Evolutionary conservation across 2,113 vertebrate species (phyloP).

Genomic region (Carollia perspicillata): DNA sequence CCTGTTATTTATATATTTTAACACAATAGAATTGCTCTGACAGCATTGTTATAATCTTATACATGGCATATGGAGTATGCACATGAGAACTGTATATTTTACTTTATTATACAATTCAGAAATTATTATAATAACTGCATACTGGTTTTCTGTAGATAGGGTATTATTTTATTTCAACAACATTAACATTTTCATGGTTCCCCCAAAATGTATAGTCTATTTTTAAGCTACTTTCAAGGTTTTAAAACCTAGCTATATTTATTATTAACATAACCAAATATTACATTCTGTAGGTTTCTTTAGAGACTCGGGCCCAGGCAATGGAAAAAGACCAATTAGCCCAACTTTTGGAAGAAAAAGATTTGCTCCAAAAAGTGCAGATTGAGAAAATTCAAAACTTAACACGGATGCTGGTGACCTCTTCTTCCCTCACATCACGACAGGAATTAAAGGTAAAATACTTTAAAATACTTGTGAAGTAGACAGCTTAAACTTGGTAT

Average conservation of each 20-base stretch:
- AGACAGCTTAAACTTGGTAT: neutral
- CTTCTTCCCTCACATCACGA: conserved; percentile 80
- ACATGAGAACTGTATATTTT: conserved; percentile 33
- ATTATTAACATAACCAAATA: neutral
- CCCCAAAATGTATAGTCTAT: neutral
- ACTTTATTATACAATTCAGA: neutral
- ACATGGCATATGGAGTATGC: neutral
- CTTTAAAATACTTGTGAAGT: neutral
- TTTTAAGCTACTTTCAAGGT: neutral
- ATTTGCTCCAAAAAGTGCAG: conserved; percentile 92
- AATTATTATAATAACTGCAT: conserved; percentile 1
- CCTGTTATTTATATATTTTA: neutral
- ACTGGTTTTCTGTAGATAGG: neutral
- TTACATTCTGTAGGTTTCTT: conserved; percentile 85
- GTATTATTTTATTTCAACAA: neutral
- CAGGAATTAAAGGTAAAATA: conserved; percentile 83
- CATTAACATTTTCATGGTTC: neutral
- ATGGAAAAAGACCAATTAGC: conserved; percentile 90
- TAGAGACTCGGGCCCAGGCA: conserved; percentile 88
- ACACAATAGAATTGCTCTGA: neutral
- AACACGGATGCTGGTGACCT: conserved; percentile 91
- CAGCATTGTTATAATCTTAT: neutral
- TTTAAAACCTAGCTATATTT: neutral
- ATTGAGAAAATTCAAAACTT: conserved; percentile 91
- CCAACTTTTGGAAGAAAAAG: conserved; percentile 93